A percentile compares a stretch with the other conserved stretches of the same genome.
Conservation (phyloP, 1,140 invertebrate species). For the Drosophila dunni region DNA sequence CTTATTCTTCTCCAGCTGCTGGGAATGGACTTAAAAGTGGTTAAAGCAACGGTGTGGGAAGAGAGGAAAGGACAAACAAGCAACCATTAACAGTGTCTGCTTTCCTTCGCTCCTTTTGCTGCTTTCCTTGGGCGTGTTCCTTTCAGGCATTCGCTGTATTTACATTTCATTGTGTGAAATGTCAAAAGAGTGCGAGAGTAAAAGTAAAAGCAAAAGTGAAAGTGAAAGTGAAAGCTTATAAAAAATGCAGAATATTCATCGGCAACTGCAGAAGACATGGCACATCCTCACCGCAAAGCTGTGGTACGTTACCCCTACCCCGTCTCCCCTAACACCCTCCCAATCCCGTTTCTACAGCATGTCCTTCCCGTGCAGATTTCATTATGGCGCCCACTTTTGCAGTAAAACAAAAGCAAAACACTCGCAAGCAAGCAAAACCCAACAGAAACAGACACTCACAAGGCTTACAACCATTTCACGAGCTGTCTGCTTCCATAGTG, state of each 20-base stretch:
- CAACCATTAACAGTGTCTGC: conserved; percentile 26
- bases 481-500: conserved; percentile 15
- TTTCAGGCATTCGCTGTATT: conserved; percentile 67
- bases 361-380: conserved; percentile 54
- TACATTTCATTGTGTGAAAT: conserved; percentile 72
- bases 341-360: no score
- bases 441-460: conserved; percentile 18
- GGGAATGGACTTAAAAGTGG: conserved; percentile 28
- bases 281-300: conserved; percentile 56
- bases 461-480: conserved; percentile 26
- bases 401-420: conserved; percentile 32
- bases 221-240: conserved; percentile 49
- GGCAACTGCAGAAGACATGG: conserved; percentile 5
- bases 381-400: conserved; percentile 48
- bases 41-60: conserved; percentile 29
- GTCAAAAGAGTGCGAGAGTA: conserved; percentile 10
- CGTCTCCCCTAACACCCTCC: background rate
- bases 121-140: conserved; percentile 30
- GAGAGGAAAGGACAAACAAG: conserved; percentile 48
- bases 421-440: background rate
- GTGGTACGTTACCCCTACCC: conserved; percentile 29
- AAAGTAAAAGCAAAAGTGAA: conserved; percentile 52
- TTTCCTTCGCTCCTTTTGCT: conserved; percentile 17
- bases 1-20: conserved; percentile 3
- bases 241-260: conserved; percentile 51